A percentile compares a stretch with the other conserved stretches of the same genome.
phyloP scores from a whole-genome alignment of 2,113 vertebrate species.

The Sarotherodon lohbergeri region DNA sequence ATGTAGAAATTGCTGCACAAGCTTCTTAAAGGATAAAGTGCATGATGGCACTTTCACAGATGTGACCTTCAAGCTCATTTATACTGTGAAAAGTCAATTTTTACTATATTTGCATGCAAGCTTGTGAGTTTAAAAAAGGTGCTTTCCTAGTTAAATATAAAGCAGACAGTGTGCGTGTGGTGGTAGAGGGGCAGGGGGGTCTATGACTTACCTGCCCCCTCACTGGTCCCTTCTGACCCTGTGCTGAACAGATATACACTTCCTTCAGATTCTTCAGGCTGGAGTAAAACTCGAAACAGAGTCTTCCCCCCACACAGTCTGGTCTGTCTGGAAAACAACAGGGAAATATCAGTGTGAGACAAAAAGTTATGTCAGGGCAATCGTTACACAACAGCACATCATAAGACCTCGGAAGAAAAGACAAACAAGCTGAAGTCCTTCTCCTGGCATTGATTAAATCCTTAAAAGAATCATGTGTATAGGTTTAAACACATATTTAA shows the following conservation, averaged over 20 bases:
- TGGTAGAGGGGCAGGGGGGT: rapidly evolving
- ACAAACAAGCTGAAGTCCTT: neutral
- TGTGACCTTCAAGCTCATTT: neutral
- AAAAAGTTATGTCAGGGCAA: neutral
- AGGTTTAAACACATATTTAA: neutral
- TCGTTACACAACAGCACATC: neutral
- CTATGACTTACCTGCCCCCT: constrained; percentile 84
- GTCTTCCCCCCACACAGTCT: constrained; percentile 82
- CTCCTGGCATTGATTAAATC: neutral
- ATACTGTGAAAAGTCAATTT: rapidly evolving
- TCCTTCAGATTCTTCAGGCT: constrained; percentile 93
- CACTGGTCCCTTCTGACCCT: constrained; percentile 76
- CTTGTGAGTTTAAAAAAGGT: neutral
- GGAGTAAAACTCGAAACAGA: constrained; percentile 90
- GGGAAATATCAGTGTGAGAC: neutral
- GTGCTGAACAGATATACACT: constrained; percentile 81
- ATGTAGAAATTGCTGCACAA: neutral
- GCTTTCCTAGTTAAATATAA: neutral
- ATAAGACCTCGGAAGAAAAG: neutral
- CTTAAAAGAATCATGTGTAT: neutral
- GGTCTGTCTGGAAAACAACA: constrained; percentile 79
- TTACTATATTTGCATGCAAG: neutral
- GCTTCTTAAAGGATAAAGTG: neutral
- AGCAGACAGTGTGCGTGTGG: neutral
- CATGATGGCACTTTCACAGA: neutral